A percentile compares a stretch with the other conserved stretches of the same genome.
Conservation (phyloP, 2,888 invertebrate species). For the Timandra comae region DNA sequence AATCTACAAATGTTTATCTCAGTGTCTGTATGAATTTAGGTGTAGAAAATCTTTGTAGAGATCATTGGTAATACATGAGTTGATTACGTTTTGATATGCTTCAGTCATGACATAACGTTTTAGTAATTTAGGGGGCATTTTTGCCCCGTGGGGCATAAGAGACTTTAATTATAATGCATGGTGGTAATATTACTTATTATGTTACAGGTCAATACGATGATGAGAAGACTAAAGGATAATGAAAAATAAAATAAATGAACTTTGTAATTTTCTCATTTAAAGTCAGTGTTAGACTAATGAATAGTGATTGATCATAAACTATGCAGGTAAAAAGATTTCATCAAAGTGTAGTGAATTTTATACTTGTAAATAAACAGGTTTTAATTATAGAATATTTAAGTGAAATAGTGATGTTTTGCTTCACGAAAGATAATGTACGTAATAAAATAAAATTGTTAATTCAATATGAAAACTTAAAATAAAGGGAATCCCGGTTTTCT, state of each 20-base stretch:
- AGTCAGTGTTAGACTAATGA: conserved; percentile 60
- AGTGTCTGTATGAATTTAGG: no score
- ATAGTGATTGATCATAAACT: conserved; percentile 48
- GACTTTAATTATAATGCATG: no score
- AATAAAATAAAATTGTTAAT: conserved; percentile 69
- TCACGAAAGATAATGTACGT: conserved; percentile 60
- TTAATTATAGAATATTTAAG: conserved; percentile 50
- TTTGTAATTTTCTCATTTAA: conserved; percentile 42
- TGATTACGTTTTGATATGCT: no score
- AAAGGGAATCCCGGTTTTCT: conserved; percentile 59
- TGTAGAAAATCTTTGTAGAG: no score
- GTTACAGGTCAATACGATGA: conserved; percentile 64
- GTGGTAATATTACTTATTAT: no score
- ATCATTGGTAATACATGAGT: no score
- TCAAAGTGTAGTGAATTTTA: conserved; percentile 66
- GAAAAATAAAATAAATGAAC: conserved; percentile 7
- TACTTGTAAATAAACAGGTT: conserved; percentile 68
- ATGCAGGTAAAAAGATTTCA: conserved; percentile 50
- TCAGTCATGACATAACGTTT: no score
- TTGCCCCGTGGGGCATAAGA: no score
- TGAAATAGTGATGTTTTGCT: conserved; percentile 65
- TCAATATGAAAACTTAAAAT: conserved; percentile 54
- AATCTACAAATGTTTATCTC: no score
- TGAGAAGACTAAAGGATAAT: conserved; percentile 31
- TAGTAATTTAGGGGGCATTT: no score